Percentiles rank a stretch among this genome's conserved stretches.
These are phyloP conservation scores for Thysanoteuthis rhombus DNA, from an alignment of 2,888 invertebrate genomes.

Conservation along the genomic window DNA sequence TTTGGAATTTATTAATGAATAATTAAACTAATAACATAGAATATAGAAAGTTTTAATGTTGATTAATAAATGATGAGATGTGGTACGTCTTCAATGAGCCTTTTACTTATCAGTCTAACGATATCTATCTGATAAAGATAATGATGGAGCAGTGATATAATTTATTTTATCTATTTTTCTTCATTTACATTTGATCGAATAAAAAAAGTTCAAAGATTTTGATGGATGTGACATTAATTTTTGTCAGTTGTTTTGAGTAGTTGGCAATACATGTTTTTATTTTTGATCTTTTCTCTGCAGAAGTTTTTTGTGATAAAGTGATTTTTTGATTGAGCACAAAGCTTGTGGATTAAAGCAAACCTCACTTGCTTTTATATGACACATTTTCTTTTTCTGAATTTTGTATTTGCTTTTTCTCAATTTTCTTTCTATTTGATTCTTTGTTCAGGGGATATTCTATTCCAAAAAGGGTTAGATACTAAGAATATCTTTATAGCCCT, in stretches of 20 bases:
- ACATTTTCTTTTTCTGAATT: not conserved
- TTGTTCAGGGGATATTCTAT: too few species aligned
- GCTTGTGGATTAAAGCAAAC: not conserved
- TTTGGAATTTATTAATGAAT: too few species aligned
- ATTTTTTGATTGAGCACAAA: not conserved
- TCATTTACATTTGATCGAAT: not conserved
- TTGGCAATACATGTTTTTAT: not conserved
- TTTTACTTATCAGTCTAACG: too few species aligned
- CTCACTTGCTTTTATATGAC: not conserved
- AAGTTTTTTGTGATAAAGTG: not conserved
- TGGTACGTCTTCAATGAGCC: not conserved
- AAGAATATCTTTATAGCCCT: too few species aligned
- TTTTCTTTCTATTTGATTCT: not conserved
- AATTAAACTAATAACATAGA: not conserved
- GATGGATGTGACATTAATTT: not conserved
- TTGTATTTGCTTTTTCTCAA: not conserved
- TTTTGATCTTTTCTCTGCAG: not conserved
- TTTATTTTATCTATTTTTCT: not conserved
- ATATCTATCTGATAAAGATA: not conserved
- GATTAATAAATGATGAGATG: not conserved
- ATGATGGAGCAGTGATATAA: not conserved
- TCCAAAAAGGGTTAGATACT: too few species aligned
- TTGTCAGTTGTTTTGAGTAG: not conserved
- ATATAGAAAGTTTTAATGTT: not conserved
- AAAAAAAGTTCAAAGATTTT: not conserved